Base-by-base conservation (phyloP, 2,888 invertebrate species). In the Athalia rosae region DNA sequence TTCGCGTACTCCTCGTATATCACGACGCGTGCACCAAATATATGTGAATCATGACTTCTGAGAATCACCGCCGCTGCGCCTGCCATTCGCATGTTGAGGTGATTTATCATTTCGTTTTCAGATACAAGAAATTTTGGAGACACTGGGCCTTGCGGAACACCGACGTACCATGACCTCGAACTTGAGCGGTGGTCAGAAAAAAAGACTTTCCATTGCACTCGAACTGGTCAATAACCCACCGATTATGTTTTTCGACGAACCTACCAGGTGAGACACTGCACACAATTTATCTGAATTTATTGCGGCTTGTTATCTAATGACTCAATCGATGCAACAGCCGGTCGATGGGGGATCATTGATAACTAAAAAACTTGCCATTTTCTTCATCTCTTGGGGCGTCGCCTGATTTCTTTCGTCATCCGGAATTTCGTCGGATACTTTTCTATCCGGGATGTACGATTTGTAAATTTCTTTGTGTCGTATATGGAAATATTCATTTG, bases 231-330 rank as follows among this genome's bases (percentile, higher is more conserved):
- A 97, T 91, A 98, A 98, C 90, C 98, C 98, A 8, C 98, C 98
- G 0, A 95, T 98, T 80, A 98, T 98, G 98, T 98, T 98, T 91
- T 98, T 98, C 89, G 98, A 98, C 89, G 98, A 98, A 90, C 98
- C 98, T 0, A 98, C 98, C 58, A 94, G 93, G 93, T 93, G 85
- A 85, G n/a, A 61, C 9, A 15, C 13, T 47, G 41, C 64, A 8
- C n/a, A 45, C 53, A 4, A 7, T 7, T 11, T 53, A 53, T 7
- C 4, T 7, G 28, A 28, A 28, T 28, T 28, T 2, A 28, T 28
- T 28, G 28, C 28, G 28, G 28, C 28, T 28, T 2, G 28, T 28
- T 28, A 28, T 28, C 2, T 0, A 28, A 28, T 28, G 28, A 28
- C 28, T 28, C 28, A 28, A 28, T 28, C 28, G 28, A 28, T 28